Percentiles rank a stretch among this genome's conserved stretches.
phyloP scores from a whole-genome alignment of 2,113 vertebrate species.

The Tricholaema leucomelas region DNA sequence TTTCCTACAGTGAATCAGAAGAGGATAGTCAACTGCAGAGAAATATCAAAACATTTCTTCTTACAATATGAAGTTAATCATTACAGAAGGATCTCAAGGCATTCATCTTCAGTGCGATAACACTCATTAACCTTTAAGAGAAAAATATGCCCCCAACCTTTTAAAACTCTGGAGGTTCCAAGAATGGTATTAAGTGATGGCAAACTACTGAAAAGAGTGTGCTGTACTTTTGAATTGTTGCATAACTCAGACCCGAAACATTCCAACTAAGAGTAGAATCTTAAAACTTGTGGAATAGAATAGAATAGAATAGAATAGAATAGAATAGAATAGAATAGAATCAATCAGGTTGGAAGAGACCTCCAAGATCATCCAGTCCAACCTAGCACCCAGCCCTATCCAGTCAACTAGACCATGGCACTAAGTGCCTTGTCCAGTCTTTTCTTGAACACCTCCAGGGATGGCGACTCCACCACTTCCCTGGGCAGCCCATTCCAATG shows the following conservation, averaged over 20 bases:
- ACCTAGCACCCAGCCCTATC: too few relatives aligned
- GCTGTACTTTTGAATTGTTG: background rate
- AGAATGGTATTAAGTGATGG: background rate
- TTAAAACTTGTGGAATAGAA: too few relatives aligned
- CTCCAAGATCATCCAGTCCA: too few relatives aligned
- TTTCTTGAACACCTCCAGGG: too few relatives aligned
- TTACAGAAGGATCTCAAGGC: background rate
- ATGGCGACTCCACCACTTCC: too few relatives aligned
- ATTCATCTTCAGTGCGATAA: background rate
- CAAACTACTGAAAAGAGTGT: background rate
- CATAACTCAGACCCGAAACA: background rate
- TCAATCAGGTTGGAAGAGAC: too few relatives aligned
- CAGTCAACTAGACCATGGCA: too few relatives aligned
- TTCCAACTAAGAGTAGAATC: background rate
- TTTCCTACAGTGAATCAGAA: constrained; percentile 7
- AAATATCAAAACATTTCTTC: background rate
- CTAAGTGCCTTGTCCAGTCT: too few relatives aligned
- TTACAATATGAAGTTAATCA: background rate
- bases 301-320: too few relatives aligned
- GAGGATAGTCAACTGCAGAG: background rate
- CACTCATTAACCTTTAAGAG: background rate
- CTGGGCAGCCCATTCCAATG: too few relatives aligned
- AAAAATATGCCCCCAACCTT: background rate
- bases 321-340: too few relatives aligned
- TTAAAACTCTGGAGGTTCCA: background rate